These are phyloP conservation scores for Desoria tigrina DNA, from an alignment of 2,888 invertebrate species.

Conservation along the genomic window DNA sequence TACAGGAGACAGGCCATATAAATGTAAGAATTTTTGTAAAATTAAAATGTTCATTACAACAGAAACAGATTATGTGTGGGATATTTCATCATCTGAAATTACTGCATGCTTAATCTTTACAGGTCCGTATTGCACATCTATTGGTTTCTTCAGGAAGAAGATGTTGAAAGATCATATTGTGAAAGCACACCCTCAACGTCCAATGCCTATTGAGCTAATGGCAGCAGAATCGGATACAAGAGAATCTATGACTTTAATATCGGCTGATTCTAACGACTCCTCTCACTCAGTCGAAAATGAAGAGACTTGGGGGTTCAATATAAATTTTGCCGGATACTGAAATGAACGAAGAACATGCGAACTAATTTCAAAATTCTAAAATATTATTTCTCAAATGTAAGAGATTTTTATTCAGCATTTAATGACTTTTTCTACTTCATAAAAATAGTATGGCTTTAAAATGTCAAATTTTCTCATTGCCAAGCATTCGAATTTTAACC, in stretches of 20 bases:
- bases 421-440: no score
- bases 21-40: constrained; percentile 36
- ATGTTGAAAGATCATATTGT: constrained; percentile 49
- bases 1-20: constrained; percentile 49
- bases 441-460: no score
- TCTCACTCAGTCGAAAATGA: constrained; percentile 17
- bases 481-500: no score
- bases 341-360: neutral
- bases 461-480: no score
- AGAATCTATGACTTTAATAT: neutral
- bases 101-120: no score
- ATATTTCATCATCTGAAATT: no score
- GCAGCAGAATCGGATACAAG: no score
- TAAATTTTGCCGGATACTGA: constrained; percentile 17
- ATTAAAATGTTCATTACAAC: no score
- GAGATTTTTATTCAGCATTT: no score
- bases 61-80: no score
- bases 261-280: constrained; percentile 7
- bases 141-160: constrained; percentile 51
- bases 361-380: no score
- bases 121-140: constrained; percentile 43
- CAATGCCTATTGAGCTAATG: constrained; percentile 45
- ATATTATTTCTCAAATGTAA: no score
- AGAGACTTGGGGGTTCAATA: constrained; percentile 6
- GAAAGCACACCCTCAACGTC: constrained; percentile 44